Percentiles rank a stretch among this genome's conserved stretches.
Conservation (phyloP, 2,797 vertebrate genomes). For the Synaphobranchus kaupii region DNA sequence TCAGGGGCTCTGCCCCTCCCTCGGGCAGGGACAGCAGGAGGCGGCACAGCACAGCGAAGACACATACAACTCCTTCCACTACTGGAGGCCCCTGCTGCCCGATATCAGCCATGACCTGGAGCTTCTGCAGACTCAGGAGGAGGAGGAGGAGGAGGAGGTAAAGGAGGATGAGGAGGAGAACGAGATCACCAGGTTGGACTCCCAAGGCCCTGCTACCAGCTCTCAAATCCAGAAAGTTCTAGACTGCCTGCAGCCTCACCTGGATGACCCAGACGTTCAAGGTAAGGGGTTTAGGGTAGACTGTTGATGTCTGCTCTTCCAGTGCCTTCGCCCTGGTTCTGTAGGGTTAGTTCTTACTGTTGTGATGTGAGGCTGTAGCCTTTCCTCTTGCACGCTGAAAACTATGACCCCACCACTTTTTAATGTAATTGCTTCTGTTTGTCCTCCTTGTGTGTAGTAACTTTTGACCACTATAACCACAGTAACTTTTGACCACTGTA, state of each 20-base stretch:
- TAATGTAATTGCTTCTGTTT: no score
- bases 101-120: slow-evolving; percentile 86
- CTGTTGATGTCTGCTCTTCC: neutral
- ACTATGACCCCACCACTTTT: neutral
- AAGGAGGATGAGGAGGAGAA: slow-evolving; percentile 53
- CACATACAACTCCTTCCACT: slow-evolving; percentile 81
- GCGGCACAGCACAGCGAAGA: slow-evolving; percentile 68
- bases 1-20: slow-evolving; percentile 30
- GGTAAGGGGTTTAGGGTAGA: slow-evolving; percentile 62
- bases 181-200: slow-evolving; percentile 35
- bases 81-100: slow-evolving; percentile 85
- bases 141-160: slow-evolving; percentile 43
- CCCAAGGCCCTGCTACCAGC: slow-evolving; percentile 73
- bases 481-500: no score
- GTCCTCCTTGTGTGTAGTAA: neutral
- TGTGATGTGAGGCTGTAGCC: no score
- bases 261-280: slow-evolving; percentile 86
- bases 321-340: neutral
- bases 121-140: slow-evolving; percentile 64
- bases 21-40: slow-evolving; percentile 55
- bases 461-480: no score
- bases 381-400: neutral
- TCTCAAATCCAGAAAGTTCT: slow-evolving; percentile 86
- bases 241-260: slow-evolving; percentile 84
- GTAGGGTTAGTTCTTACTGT: neutral